Conservation (phyloP, 2,113 vertebrate species). For the Octodon degus region DNA sequence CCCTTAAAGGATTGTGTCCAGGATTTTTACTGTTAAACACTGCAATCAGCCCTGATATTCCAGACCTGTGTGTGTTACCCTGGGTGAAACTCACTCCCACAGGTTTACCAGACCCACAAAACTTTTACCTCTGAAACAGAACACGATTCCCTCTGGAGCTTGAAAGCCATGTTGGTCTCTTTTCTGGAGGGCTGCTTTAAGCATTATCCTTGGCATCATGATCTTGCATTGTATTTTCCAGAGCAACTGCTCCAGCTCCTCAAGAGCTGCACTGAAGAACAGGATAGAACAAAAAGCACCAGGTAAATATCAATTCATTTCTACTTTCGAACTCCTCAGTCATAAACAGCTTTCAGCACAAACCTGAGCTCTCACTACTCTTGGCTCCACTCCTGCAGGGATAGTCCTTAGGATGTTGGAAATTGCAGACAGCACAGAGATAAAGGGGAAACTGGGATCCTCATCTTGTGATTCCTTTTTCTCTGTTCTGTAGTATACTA, state of each 20-base stretch:
- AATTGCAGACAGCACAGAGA: background rate
- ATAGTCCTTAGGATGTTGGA: background rate
- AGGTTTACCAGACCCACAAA: background rate
- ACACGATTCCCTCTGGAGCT: background rate
- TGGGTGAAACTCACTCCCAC: background rate
- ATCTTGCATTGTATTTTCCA: background rate
- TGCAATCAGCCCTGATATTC: background rate
- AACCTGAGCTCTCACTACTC: background rate
- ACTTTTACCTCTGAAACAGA: background rate
- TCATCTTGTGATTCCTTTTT: background rate
- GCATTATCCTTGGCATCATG: background rate
- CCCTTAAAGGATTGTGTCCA: background rate
- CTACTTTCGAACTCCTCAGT: background rate
- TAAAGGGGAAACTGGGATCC: background rate
- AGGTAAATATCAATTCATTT: background rate
- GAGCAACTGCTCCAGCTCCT: background rate
- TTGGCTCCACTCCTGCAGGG: background rate
- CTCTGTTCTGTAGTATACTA: background rate
- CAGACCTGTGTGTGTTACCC: background rate
- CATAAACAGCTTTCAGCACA: background rate
- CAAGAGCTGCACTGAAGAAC: background rate
- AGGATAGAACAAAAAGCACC: background rate
- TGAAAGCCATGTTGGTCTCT: background rate
- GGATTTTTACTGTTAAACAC: background rate
- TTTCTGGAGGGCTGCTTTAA: background rate